Percentiles rank a stretch among this genome's conserved stretches.
Evolutionary conservation across 2,113 vertebrate species (phyloP).

Genomic region (Platysteira castanea): DNA sequence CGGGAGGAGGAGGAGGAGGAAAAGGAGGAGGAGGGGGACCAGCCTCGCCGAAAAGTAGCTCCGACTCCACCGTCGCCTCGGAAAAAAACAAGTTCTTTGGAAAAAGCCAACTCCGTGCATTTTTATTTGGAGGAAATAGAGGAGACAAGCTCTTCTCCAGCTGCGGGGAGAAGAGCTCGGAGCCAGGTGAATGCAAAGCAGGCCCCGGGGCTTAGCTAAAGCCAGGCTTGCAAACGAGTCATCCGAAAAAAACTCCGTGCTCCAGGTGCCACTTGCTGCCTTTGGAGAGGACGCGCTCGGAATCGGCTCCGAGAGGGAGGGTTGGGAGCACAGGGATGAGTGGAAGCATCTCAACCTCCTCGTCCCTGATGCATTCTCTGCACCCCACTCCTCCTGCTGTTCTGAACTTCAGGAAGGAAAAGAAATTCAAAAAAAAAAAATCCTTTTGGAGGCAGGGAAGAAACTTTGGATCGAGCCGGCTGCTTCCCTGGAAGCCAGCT

Average conservation of each 20-base stretch:
- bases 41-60: neutral
- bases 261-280: neutral
- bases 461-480: neutral
- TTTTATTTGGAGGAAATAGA: conserved; percentile 34
- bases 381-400: neutral
- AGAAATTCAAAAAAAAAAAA: neutral
- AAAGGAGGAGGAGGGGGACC: neutral
- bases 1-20: neutral
- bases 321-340: neutral
- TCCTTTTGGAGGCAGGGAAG: neutral
- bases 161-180: neutral
- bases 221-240: neutral
- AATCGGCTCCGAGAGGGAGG: neutral
- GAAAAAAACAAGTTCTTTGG: conserved; percentile 1
- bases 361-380: neutral
- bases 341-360: neutral
- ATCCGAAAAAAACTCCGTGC: neutral
- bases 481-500: neutral
- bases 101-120: conserved; percentile 35
- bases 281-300: neutral
- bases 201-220: neutral
- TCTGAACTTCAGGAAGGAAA: neutral
- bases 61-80: neutral
- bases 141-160: neutral
- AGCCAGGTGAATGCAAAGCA: conserved; percentile 29